Conservation (phyloP, 92 coral and sea anemone genomes). For the Epizoanthus scotinus region DNA sequence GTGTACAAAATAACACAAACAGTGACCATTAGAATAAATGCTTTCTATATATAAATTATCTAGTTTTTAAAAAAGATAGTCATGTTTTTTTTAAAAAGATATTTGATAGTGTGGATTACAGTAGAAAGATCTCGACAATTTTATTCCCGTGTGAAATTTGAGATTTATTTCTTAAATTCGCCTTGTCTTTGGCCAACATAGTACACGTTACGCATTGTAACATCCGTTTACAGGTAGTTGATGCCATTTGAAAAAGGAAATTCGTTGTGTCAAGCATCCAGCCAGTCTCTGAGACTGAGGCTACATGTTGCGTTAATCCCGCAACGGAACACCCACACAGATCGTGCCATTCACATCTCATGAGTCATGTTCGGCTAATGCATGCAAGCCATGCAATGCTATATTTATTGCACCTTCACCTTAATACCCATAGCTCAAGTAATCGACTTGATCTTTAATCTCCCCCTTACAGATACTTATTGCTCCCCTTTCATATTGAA, state of each 20-base stretch:
- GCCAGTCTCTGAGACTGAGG: not conserved
- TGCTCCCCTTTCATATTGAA: not conserved
- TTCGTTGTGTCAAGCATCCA: not conserved
- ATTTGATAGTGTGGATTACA: not conserved
- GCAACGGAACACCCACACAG: not conserved
- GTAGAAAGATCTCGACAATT: not conserved
- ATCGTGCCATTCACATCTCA: not conserved
- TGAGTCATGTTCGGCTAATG: not conserved
- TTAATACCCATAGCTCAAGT: not conserved
- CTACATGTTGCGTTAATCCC: not conserved
- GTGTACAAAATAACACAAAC: too few relatives aligned
- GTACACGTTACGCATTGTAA: not conserved
- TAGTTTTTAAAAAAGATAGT: not conserved
- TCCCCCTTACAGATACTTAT: too few relatives aligned
- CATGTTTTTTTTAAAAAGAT: not conserved
- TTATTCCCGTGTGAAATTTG: conserved; percentile 4
- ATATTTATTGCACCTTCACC: too few relatives aligned
- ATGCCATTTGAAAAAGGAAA: not conserved
- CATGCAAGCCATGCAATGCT: too few relatives aligned
- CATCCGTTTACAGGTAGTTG: not conserved
- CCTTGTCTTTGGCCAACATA: not conserved
- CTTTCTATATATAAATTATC: too few relatives aligned
- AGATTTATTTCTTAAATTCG: not conserved
- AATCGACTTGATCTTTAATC: not conserved
- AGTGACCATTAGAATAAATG: too few relatives aligned